Base-by-base conservation (phyloP, 1,140 invertebrate species). In the Hetaerina americana region DNA sequence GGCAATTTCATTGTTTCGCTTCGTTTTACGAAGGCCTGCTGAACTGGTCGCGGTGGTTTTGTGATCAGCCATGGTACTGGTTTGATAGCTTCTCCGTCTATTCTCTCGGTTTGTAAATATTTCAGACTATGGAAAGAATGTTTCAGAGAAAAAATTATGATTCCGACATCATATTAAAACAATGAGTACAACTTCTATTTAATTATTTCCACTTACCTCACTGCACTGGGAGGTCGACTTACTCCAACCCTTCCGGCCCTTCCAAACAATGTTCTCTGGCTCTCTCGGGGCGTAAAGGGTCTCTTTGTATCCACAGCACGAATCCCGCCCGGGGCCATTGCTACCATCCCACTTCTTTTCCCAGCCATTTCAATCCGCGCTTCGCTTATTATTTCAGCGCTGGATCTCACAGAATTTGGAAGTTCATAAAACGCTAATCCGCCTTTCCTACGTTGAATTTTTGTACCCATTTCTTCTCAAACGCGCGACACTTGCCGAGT, bases 241-340 rank as follows among this genome's bases (percentile, higher is more conserved):
- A 82, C 76, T 68, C 80, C 78, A 28, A 83, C 81, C 10, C 40
- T 57, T 57, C 3, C 40, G 27, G 79, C 73, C 72, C 84, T 84
- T 67, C 89, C 89, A 81, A 90, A 89, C 10, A 92, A 81, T 3
- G 87, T 86, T 68, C 92, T 82, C 71, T 90, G 87, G 27, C 89
- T 87, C 71, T 92, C 90, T 26, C 88, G 83, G 6, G 92, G 92
- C 10, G 92, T 94, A 77, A 90, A 92, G 3, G 92, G 92, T 27
- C 92, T 82, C 72, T 89, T 86, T 0, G 90, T 92, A 76, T 88
- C 85, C 49, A 92, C 82, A 69, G 87, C 78, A 1, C 84, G 82
- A 12, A 85, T 72, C 8, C 75, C 67, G 15, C 40, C 40, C 2
- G 40, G 40, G 15, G 40, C 40, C 68, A 25, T 26, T 15, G 49